Percentiles rank a stretch among this genome's conserved stretches.
phyloP scores from a whole-genome alignment of 1,140 invertebrate species.

The Achroia grisella region DNA sequence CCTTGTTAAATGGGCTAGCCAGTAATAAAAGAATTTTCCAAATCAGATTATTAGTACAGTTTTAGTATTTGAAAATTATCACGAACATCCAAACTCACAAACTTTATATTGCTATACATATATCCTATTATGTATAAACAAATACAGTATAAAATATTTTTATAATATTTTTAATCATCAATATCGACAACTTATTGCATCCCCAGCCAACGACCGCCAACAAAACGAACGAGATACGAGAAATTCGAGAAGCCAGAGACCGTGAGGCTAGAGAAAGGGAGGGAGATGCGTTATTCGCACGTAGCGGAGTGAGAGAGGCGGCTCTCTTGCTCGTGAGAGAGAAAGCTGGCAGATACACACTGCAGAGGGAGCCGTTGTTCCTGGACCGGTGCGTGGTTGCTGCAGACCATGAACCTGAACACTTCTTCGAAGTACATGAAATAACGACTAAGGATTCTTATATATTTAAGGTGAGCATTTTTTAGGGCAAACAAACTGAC shows the following conservation, averaged over 20 bases:
- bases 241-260: slow-evolving; percentile 57
- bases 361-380: slow-evolving; percentile 91
- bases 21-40: too few species aligned
- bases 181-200: neutral
- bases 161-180: too few species aligned
- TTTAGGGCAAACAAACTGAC: too few species aligned
- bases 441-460: slow-evolving; percentile 93
- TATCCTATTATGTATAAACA: too few species aligned
- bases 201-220: slow-evolving; percentile 63
- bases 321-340: slow-evolving; percentile 91
- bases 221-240: slow-evolving; percentile 67
- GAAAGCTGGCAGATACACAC: slow-evolving; percentile 89
- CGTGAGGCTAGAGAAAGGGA: slow-evolving; percentile 56
- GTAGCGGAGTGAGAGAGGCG: slow-evolving; percentile 87
- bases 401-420: slow-evolving; percentile 89
- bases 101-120: too few species aligned
- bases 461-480: slow-evolving; percentile 92
- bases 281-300: slow-evolving; percentile 70
- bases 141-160: too few species aligned
- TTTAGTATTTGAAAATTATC: too few species aligned
- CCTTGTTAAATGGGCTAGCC: too few species aligned
- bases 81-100: too few species aligned
- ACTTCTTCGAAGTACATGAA: slow-evolving; percentile 97
- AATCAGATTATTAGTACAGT: too few species aligned
- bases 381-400: slow-evolving; percentile 93